These are phyloP conservation scores for Crocidura indochinensis DNA, from an alignment of 2,797 vertebrate genomes.

Conservation along the genomic window DNA sequence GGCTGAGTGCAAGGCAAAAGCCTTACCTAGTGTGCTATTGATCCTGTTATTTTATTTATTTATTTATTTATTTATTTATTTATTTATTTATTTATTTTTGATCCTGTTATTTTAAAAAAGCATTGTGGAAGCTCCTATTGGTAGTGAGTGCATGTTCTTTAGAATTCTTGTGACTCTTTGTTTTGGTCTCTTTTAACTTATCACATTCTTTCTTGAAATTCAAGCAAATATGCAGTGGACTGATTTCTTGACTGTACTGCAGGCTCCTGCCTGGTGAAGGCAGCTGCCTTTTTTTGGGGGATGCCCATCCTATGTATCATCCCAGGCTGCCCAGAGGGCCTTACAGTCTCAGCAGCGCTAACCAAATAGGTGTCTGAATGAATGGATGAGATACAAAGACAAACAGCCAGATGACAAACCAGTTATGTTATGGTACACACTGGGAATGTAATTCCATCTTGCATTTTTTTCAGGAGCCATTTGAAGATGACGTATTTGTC, in stretches of 20 bases:
- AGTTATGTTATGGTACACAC: background rate
- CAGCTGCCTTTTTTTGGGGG: background rate
- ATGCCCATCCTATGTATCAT: too few relatives aligned
- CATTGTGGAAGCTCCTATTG: background rate
- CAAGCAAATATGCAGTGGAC: background rate
- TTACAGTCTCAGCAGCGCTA: too few relatives aligned
- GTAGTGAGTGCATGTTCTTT: background rate
- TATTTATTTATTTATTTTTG: too few relatives aligned
- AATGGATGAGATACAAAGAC: slow-evolving; percentile 3
- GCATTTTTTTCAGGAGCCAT: slow-evolving; percentile 37
- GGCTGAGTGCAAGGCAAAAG: too few relatives aligned
- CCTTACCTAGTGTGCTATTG: too few relatives aligned
- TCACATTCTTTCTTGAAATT: slow-evolving; percentile 33
- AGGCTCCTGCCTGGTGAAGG: background rate
- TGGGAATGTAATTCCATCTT: slow-evolving; percentile 14
- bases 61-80: too few relatives aligned
- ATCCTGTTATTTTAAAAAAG: background rate
- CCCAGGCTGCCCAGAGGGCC: background rate
- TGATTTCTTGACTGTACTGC: background rate
- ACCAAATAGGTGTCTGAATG: background rate
- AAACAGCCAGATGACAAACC: background rate
- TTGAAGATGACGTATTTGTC: slow-evolving; percentile 40
- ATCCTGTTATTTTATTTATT: too few relatives aligned
- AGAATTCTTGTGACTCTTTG: slow-evolving; percentile 20
- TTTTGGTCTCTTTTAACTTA: background rate